These are phyloP conservation scores for Xenopus petersii DNA, from an alignment of 2,797 vertebrate genomes.

Conservation along the genomic window DNA sequence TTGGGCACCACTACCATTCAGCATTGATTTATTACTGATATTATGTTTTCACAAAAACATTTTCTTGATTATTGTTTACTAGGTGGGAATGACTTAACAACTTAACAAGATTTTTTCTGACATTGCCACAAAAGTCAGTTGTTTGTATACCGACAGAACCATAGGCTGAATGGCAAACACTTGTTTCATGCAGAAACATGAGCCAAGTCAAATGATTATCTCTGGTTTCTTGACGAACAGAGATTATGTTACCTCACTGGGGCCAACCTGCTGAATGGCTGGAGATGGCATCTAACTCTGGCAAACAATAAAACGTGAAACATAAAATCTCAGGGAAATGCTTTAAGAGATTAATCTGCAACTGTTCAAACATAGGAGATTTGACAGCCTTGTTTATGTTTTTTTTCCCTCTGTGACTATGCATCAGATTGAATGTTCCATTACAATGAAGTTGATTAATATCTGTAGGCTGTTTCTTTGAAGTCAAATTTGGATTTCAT, in stretches of 20 bases:
- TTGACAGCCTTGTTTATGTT: constrained; percentile 6
- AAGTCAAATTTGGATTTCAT: constrained; percentile 23
- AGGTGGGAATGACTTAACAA: too few species aligned
- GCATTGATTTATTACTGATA: too few species aligned
- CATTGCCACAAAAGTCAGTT: too few species aligned
- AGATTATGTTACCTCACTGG: neutral
- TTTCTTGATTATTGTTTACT: too few species aligned
- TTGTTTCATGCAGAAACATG: neutral
- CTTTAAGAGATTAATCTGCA: constrained; percentile 9
- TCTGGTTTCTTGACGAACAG: neutral
- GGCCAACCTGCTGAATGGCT: neutral
- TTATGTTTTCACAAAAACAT: too few species aligned
- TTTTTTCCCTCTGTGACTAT: neutral
- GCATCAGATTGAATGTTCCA: constrained; percentile 19
- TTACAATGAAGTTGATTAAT: constrained; percentile 34
- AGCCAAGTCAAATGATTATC: neutral
- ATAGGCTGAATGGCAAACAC: too few species aligned
- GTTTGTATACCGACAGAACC: too few species aligned
- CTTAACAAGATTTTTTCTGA: too few species aligned
- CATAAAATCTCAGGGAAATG: neutral
- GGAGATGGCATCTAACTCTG: neutral
- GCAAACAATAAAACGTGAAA: neutral
- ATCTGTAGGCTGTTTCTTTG: constrained; percentile 15
- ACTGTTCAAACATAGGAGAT: constrained; percentile 14
- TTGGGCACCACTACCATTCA: too few species aligned